Conservation (phyloP, 2,113 vertebrate species). For the Coracopsis vasa region DNA sequence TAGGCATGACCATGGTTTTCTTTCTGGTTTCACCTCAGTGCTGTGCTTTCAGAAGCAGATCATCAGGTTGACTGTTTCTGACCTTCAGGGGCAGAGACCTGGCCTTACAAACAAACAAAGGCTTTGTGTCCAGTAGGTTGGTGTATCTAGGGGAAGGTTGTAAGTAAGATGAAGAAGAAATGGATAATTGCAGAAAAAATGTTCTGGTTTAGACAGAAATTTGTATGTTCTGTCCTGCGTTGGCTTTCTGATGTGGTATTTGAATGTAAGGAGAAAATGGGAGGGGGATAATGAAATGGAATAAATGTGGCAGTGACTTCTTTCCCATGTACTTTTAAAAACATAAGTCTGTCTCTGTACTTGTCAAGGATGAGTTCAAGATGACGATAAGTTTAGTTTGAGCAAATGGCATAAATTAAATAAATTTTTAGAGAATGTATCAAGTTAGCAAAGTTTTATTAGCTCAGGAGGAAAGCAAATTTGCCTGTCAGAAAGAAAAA, state of each 20-base stretch:
- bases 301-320: background rate
- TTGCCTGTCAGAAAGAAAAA: background rate
- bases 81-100: background rate
- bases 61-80: background rate
- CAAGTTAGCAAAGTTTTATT: background rate
- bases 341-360: background rate
- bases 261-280: background rate
- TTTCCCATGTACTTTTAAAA: background rate
- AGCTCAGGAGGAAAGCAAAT: background rate
- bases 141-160: background rate
- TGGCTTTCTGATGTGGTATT: background rate
- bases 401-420: background rate
- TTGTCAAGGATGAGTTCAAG: background rate
- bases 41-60: background rate
- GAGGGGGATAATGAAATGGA: background rate
- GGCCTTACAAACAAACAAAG: background rate
- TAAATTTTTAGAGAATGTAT: background rate
- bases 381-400: background rate
- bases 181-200: background rate
- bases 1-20: background rate
- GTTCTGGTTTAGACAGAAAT: background rate
- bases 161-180: background rate
- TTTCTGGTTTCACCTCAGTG: background rate
- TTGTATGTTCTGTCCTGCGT: background rate
- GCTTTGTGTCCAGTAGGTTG: background rate